Conservation (phyloP, 1,140 invertebrate genomes). For the Brevipalpus yothersi region DNA sequence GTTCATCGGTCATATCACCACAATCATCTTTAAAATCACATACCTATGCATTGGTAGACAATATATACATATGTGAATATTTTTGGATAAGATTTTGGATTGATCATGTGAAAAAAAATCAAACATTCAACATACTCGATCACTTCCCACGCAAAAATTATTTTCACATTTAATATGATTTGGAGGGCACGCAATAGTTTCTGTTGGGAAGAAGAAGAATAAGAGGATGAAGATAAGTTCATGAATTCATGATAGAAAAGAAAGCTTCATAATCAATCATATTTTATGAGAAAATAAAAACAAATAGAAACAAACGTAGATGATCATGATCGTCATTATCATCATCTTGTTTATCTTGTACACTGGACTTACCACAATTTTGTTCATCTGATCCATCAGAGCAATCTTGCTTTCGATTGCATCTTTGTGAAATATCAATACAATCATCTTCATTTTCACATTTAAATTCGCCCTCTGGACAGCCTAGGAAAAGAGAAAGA, state of each 20-base stretch:
- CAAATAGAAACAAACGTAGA: too few species aligned
- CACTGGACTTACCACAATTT: conserved; percentile 19
- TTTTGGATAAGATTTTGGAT: too few species aligned
- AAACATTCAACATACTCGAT: conserved; percentile 3
- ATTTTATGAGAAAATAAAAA: too few species aligned
- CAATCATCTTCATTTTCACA: neutral
- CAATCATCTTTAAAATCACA: conserved; percentile 73
- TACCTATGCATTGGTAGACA: conserved; percentile 4
- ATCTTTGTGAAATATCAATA: conserved; percentile 7
- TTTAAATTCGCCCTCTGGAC: neutral
- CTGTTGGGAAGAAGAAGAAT: neutral
- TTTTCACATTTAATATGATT: conserved; percentile 5
- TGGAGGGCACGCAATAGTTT: conserved; percentile 3
- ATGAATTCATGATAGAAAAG: too few species aligned
- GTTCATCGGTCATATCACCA: conserved; percentile 71
- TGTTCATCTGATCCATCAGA: conserved; percentile 20
- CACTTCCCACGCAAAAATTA: neutral
- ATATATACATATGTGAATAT: neutral
- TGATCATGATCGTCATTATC: too few species aligned
- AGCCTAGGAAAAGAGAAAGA: neutral
- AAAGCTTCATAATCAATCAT: too few species aligned
- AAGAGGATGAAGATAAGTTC: neutral
- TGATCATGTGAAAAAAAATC: neutral
- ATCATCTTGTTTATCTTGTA: too few species aligned
- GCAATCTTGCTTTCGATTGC: conserved; percentile 21